phyloP scores from a whole-genome alignment of 2,888 invertebrate genomes.

The Athalia rosae region DNA sequence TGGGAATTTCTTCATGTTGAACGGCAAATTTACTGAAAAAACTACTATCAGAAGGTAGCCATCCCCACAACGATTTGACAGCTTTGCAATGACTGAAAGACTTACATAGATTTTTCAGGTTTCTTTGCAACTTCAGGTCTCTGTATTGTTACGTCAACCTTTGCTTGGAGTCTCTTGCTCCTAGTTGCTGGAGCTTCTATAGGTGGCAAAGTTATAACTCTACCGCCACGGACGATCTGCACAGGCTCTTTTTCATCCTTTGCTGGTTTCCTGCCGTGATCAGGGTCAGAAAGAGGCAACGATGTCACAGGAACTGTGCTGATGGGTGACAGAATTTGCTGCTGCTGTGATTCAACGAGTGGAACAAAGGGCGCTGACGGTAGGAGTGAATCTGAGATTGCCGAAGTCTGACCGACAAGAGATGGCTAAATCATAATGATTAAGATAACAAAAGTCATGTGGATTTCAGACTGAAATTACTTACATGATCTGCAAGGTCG shows the following conservation, averaged over 20 bases:
- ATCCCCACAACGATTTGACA: neutral
- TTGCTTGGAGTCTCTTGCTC: slow-evolving; percentile 78
- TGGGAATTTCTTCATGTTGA: slow-evolving; percentile 46
- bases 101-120: slow-evolving; percentile 31
- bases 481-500: slow-evolving; percentile 65
- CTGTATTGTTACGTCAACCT: slow-evolving; percentile 53
- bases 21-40: slow-evolving; percentile 26
- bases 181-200: slow-evolving; percentile 89
- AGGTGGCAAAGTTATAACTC: slow-evolving; percentile 86
- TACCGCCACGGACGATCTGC: slow-evolving; percentile 85
- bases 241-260: slow-evolving; percentile 78
- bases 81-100: neutral
- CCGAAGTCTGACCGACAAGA: slow-evolving; percentile 56
- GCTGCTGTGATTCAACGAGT: slow-evolving; percentile 9
- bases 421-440: slow-evolving; percentile 54
- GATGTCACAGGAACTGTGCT: slow-evolving; percentile 49
- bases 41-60: neutral
- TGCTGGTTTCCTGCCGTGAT: slow-evolving; percentile 56
- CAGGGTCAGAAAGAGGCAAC: slow-evolving; percentile 51
- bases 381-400: slow-evolving; percentile 56
- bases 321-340: slow-evolving; percentile 12
- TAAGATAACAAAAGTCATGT: neutral
- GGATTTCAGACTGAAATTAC: slow-evolving; percentile 10
- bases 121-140: slow-evolving; percentile 38
- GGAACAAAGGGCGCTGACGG: slow-evolving; percentile 50